A percentile compares a stretch with the other conserved stretches of the same genome.
These are phyloP conservation scores for Mormyrus lacerda DNA, from an alignment of 2,113 vertebrate species.

Conservation along the genomic window DNA sequence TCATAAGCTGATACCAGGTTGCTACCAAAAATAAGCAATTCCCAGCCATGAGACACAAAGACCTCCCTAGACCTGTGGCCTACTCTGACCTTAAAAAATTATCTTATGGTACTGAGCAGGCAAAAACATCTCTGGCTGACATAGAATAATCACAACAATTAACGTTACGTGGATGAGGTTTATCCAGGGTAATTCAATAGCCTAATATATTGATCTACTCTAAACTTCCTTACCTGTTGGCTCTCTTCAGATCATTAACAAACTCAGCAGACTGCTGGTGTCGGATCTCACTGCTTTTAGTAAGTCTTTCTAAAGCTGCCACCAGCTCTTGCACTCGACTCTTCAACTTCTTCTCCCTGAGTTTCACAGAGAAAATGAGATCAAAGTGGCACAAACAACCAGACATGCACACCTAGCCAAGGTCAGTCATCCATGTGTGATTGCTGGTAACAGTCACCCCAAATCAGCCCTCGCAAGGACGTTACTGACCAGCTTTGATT, in stretches of 20 bases:
- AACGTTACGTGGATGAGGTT: not conserved
- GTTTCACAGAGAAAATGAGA: not conserved
- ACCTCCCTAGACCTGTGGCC: not conserved
- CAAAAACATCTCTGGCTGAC: not conserved
- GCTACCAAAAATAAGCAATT: slow-evolving; percentile 44
- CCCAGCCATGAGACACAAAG: not conserved
- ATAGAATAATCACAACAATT: not conserved
- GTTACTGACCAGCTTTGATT: not conserved
- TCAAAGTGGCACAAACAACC: not conserved
- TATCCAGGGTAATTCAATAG: not conserved
- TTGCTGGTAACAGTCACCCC: not conserved
- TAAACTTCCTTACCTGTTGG: slow-evolving; percentile 66
- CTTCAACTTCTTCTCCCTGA: slow-evolving; percentile 81
- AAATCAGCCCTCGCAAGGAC: not conserved
- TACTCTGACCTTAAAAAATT: not conserved
- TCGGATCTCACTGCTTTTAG: slow-evolving; percentile 76
- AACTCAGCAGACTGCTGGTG: slow-evolving; percentile 83
- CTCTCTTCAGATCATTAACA: slow-evolving; percentile 77
- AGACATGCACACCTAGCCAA: not conserved
- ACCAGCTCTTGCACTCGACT: slow-evolving; percentile 75
- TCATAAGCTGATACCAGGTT: slow-evolving; percentile 82
- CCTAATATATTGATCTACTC: not conserved
- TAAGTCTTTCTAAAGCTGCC: slow-evolving; percentile 74
- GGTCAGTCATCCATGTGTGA: not conserved
- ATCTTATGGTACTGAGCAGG: not conserved